These are phyloP conservation scores for Ceratoteleas bidentatus DNA, from an alignment of 1,140 invertebrate species.

Conservation along the genomic window DNA sequence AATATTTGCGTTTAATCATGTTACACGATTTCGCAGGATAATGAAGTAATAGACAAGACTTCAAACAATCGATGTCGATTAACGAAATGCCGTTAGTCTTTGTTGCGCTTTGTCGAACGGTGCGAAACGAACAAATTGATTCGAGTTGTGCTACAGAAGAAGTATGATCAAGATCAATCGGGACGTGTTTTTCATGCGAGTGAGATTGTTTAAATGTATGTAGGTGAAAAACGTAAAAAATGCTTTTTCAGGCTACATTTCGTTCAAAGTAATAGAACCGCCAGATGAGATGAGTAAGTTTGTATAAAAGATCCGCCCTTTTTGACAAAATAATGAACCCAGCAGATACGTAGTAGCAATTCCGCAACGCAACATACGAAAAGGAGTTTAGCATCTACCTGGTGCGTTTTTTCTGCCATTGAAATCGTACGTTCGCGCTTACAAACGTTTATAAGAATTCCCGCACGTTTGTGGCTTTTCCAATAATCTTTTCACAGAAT, in stretches of 20 bases:
- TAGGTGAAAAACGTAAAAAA: constrained; percentile 34
- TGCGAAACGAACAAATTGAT: no score
- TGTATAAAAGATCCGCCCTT: constrained; percentile 67
- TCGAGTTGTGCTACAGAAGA: no score
- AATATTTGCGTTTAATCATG: no score
- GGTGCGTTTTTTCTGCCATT: constrained; percentile 46
- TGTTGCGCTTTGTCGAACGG: no score
- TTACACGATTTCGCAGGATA: no score
- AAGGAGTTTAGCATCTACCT: constrained; percentile 57
- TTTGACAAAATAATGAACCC: constrained; percentile 73
- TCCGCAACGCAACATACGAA: constrained; percentile 63
- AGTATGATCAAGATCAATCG: constrained; percentile 46
- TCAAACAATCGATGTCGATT: no score
- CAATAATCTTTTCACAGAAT: constrained; percentile 1
- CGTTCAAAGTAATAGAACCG: constrained; percentile 65
- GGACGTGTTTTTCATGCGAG: constrained; percentile 33
- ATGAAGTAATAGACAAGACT: no score
- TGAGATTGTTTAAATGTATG: constrained; percentile 13
- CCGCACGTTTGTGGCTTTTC: constrained; percentile 5
- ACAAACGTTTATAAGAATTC: constrained; percentile 50
- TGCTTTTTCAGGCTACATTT: constrained; percentile 54
- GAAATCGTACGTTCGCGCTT: constrained; percentile 41
- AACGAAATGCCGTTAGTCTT: no score
- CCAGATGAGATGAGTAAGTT: constrained; percentile 61
- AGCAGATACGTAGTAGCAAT: constrained; percentile 50